Evolutionary conservation across 2,888 invertebrate genomes (phyloP), one percentile per base, ranked within the genome.

Genomic region (Kuschelorhynchus macadamiae): DNA sequence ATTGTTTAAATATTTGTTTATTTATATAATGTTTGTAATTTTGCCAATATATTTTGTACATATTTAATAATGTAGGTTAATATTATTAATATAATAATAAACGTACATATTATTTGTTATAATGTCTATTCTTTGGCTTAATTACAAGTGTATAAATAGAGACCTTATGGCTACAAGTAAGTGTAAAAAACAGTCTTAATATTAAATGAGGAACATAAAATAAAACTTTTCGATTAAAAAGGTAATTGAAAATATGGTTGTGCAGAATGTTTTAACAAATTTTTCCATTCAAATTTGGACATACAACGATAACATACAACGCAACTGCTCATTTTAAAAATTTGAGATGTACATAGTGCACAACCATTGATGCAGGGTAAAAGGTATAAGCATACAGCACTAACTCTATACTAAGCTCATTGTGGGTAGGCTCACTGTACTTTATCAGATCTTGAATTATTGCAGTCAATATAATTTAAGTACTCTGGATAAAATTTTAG

Each of bases 121-220:
- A 50, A 11, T 42, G 55, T 39, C 3, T 52, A 41, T 55, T 55
- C 21, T 25, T 55, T 55, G 17, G 30, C 17, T 42, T 11, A 1
- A 30, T 53, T 30, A 42, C 30, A 30, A 41, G 12, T 7, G 12
- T 41, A 53, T 21, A 44, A 41, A 39, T 21, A 11, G 17, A 55
- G 25, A 53, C 16, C 16, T 30, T 42, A 57, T n/a, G 11, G 16
- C 42, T 60, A 60, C 0, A 44, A 33, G 18, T 60, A 60, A 50
- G 60, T 60, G 50, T 60, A 59, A 64, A 61, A 64, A 57, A 56
- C 64, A 64, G 49, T 64, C 64, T 56, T 49, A 56, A 49, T 9
- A 25, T 49, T 11, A 20, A 8, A 7, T 36, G n/a, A 64, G 63
- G 63, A 56, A 64, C 63, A 62, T 53, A 39, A 21, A 36, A 60